Percentiles rank a stretch among this genome's conserved stretches.
These are phyloP conservation scores for Remorina albescens DNA, from an alignment of 2,797 vertebrate genomes.

Conservation along the genomic window DNA sequence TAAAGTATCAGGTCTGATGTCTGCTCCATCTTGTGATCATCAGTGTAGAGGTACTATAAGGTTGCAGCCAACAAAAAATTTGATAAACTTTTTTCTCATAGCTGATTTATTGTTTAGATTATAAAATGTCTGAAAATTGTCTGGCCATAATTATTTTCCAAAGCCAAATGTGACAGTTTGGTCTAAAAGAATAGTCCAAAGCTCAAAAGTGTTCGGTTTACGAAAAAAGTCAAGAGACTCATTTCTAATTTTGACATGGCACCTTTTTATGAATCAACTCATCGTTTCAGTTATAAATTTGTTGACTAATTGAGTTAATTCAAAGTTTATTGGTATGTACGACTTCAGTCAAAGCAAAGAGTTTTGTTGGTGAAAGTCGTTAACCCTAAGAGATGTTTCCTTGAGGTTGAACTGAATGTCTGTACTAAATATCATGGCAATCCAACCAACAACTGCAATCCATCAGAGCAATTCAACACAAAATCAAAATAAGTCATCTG, in stretches of 20 bases:
- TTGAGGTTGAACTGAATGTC: background rate
- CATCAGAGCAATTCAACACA: too few species aligned
- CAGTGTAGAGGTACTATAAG: background rate
- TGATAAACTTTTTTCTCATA: background rate
- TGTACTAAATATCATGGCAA: background rate
- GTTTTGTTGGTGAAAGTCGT: background rate
- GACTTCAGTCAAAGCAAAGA: background rate
- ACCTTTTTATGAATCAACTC: background rate
- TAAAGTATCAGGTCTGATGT: background rate
- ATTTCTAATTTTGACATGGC: background rate
- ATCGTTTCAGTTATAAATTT: background rate
- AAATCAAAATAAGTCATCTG: background rate
- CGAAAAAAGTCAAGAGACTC: background rate
- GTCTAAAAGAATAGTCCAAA: background rate
- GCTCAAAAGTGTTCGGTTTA: background rate
- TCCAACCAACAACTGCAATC: too few species aligned
- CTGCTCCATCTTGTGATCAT: background rate
- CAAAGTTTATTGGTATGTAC: background rate
- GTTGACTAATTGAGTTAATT: background rate
- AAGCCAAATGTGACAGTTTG: background rate
- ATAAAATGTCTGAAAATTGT: background rate
- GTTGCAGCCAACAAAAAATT: background rate
- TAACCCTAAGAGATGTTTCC: background rate
- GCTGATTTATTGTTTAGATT: too few species aligned
- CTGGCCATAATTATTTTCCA: background rate